Evolutionary conservation across 2,888 invertebrate species (phyloP).

Genomic region (Dasysyrphus tricinctus): DNA sequence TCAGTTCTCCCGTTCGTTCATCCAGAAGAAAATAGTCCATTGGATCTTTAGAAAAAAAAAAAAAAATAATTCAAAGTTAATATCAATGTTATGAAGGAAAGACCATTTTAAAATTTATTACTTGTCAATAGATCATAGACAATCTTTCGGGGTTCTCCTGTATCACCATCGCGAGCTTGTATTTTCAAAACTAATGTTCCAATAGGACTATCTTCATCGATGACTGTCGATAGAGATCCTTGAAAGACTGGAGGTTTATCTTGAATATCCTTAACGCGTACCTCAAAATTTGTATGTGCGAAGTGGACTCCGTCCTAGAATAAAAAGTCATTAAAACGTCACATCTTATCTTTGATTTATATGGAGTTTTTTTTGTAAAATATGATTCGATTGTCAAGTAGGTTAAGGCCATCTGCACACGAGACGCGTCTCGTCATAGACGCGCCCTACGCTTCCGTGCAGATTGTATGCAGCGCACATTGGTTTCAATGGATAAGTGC

Average conservation of each 20-base stretch:
- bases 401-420: too few relatives aligned
- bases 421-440: too few relatives aligned
- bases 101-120: conserved; percentile 83
- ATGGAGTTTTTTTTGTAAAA: too few relatives aligned
- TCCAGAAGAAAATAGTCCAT: conserved; percentile 94
- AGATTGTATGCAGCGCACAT: too few relatives aligned
- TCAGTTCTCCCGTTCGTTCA: conserved; percentile 90
- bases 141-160: conserved; percentile 91
- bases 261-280: conserved; percentile 93
- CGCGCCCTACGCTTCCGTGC: too few relatives aligned
- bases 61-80: neutral
- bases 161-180: conserved; percentile 93
- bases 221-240: conserved; percentile 90
- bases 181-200: conserved; percentile 91
- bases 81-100: conserved; percentile 1
- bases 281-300: conserved; percentile 89
- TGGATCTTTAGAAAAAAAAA: conserved; percentile 87
- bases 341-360: too few relatives aligned
- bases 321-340: neutral
- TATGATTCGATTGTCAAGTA: too few relatives aligned
- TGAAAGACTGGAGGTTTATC: conserved; percentile 94
- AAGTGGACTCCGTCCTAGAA: conserved; percentile 90
- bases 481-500: too few relatives aligned
- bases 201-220: conserved; percentile 92
- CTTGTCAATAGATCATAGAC: conserved; percentile 91